phyloP scores from a whole-genome alignment of 1,140 invertebrate species.

The Caenorhabditis brenneri region DNA sequence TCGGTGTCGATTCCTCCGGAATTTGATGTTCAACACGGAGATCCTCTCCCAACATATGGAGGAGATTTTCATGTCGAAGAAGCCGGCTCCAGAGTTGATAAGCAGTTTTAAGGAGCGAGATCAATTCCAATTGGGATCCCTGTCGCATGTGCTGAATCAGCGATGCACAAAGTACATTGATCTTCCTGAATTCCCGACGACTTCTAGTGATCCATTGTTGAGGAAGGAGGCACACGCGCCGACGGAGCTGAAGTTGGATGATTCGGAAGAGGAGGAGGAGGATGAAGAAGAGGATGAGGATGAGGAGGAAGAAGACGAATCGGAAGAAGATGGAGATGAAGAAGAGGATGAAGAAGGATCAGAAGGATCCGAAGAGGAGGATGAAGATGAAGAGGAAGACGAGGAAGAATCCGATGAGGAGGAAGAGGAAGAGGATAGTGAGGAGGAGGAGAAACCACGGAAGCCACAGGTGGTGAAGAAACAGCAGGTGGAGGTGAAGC shows the following conservation, averaged over 20 bases:
- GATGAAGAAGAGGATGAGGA: constrained; percentile 67
- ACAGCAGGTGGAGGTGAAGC: constrained; percentile 19
- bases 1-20: constrained; percentile 70
- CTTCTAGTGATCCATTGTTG: constrained; percentile 80
- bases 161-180: constrained; percentile 85
- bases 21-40: constrained; percentile 57
- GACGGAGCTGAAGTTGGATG: constrained; percentile 51
- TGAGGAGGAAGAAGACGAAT: constrained; percentile 61
- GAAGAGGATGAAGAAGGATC: constrained; percentile 64
- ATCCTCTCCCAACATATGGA: constrained; percentile 36
- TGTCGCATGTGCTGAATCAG: constrained; percentile 91
- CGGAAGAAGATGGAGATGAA: constrained; percentile 61
- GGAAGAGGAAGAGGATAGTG: constrained; percentile 58
- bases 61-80: constrained; percentile 84
- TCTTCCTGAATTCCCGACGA: constrained; percentile 83
- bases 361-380: constrained; percentile 65
- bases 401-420: constrained; percentile 64
- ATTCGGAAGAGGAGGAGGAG: constrained; percentile 55
- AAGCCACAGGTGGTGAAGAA: constrained; percentile 10
- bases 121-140: constrained; percentile 88
- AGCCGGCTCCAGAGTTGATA: constrained; percentile 86
- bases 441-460: constrained; percentile 47
- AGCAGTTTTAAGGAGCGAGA: constrained; percentile 78
- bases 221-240: constrained; percentile 77
- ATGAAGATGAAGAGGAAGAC: constrained; percentile 66